Base-by-base conservation (phyloP, 2,888 invertebrate species). In the Cryptus viduatorius region DNA sequence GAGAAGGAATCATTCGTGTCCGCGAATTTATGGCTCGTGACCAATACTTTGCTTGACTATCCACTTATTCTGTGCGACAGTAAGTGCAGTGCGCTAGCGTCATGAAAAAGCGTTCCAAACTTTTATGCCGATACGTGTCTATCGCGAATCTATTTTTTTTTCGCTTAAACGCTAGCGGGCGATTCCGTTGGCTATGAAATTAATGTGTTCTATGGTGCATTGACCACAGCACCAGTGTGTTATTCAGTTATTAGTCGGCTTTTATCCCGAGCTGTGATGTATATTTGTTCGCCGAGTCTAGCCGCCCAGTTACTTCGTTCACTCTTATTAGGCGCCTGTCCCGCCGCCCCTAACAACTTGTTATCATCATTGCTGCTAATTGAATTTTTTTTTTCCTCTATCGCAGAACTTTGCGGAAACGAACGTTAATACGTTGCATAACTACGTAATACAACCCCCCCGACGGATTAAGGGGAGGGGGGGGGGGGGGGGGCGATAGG, bases 281-380 rank as follows among this genome's bases (percentile, higher is more conserved):
- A 46, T 16, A 42, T 44, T 31, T 61, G 61, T n/a, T n/a, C 10
- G 14, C 7, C 61, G 61, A 29, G 19, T 56, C 71, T 61, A 19
- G n/a, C n/a, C 44, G 61, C 10, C 37, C 37, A 61, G 16, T 69
- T 50, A n/a, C 59, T 65, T 67, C 46, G 42, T 31, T 83, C n/a
- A 12, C 10, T 61, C 73, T 24, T 46, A 61, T 67, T 65, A 71
- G 48, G 14, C 14, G 5, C 31, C 12, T 64, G 46, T 44, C 44
- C 46, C 67, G 10, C 44, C n/a, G 50, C 29, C 37, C 37, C 37
- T 53, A 65, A 31, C 29, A 48, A 61, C 12, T n/a, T 14, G 48
- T 31, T 75, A 59, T 79, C 65, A 59, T 83, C 79, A 83, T 83
- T 71, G 75, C 3, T 10, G 37, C 31, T 67, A 80, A 83, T 83